Conservation (phyloP, 2,797 vertebrate species). For the Malacoraja senta region DNA sequence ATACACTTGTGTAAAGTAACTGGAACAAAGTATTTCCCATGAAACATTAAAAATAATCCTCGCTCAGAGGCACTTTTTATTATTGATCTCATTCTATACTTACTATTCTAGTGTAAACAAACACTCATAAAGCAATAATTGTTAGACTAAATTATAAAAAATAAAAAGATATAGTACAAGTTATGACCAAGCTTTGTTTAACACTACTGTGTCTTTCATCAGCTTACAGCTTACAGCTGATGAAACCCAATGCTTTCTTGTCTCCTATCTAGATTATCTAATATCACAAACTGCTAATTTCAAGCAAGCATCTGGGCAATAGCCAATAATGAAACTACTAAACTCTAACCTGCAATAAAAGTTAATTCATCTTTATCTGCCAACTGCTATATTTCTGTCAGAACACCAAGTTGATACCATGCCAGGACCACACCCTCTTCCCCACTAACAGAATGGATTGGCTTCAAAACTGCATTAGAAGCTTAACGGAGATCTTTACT, state of each 20-base stretch:
- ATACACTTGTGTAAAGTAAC: neutral
- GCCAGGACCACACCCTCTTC: constrained; percentile 54
- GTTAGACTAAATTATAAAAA: neutral
- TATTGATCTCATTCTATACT: neutral
- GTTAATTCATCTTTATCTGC: constrained; percentile 89
- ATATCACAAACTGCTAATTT: constrained; percentile 87
- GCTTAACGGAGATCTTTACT: neutral
- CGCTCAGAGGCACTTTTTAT: neutral
- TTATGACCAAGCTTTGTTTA: neutral
- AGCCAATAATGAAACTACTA: constrained; percentile 78
- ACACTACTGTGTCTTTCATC: neutral
- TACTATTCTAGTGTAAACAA: neutral
- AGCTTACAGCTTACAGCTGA: neutral
- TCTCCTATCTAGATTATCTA: constrained; percentile 83
- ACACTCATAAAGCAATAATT: neutral
- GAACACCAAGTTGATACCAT: constrained; percentile 53
- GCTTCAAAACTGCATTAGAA: constrained; percentile 17
- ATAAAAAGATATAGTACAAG: neutral
- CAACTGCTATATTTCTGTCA: constrained; percentile 72
- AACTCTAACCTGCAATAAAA: constrained; percentile 68
- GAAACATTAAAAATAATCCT: neutral
- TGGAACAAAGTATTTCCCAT: neutral
- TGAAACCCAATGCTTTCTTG: constrained; percentile 76
- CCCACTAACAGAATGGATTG: neutral
- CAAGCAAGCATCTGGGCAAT: constrained; percentile 75